Conservation (phyloP, 1,140 invertebrate genomes). For the Artemia franciscana region DNA sequence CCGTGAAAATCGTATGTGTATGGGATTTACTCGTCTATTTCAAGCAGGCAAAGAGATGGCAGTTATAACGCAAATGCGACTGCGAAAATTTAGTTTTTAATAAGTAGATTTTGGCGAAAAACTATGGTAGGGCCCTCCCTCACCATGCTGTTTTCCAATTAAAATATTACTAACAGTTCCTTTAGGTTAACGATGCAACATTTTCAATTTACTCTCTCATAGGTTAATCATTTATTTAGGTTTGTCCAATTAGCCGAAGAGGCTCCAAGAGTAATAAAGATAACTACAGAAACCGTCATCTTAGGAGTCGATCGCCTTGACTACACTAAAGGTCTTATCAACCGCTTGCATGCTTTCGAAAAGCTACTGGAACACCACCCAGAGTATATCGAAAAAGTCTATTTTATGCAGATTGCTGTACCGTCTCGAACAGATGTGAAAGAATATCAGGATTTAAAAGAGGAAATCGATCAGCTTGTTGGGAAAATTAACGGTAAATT, state of each 20-base stretch:
- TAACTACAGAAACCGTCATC: slow-evolving; percentile 48
- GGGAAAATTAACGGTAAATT: slow-evolving; percentile 65
- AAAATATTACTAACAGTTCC: too few species aligned
- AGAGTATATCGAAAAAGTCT: slow-evolving; percentile 54
- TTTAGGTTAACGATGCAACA: too few species aligned
- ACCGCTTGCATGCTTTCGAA: slow-evolving; percentile 60
- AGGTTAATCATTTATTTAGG: too few species aligned
- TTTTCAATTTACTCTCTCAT: too few species aligned
- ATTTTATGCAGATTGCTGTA: slow-evolving; percentile 59
- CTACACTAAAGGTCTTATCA: slow-evolving; percentile 71
- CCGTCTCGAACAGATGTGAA: slow-evolving; percentile 70
- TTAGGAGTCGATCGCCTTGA: slow-evolving; percentile 67
- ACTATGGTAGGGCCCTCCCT: too few species aligned
- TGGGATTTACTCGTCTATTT: too few species aligned
- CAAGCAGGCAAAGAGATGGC: too few species aligned
- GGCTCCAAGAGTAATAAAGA: slow-evolving; percentile 37
- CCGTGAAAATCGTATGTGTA: too few species aligned
- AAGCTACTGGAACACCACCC: slow-evolving; percentile 58
- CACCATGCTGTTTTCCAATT: too few species aligned
- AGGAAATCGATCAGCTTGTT: slow-evolving; percentile 70
- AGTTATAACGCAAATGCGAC: too few species aligned
- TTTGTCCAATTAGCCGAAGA: slow-evolving; percentile 56
- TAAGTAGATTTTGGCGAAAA: too few species aligned
- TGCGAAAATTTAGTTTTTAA: too few species aligned
- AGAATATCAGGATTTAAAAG: slow-evolving; percentile 70